phyloP scores from a whole-genome alignment of 1,140 invertebrate genomes.

The Drosophila carrolli region DNA sequence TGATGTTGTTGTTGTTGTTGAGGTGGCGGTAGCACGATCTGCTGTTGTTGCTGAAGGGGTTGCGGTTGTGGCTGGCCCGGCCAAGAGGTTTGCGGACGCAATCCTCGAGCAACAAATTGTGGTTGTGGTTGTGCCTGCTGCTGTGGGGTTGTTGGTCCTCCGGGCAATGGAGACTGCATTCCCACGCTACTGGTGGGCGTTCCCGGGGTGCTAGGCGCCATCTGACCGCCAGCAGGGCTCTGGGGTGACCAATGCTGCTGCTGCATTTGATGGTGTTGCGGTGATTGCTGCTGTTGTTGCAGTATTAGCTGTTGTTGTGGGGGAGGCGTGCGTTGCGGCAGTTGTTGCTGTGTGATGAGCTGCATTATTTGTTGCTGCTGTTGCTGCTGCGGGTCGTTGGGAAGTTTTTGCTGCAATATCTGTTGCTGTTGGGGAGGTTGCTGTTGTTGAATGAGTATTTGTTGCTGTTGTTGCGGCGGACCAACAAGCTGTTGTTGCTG shows the following conservation, averaged over 20 bases:
- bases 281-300: constrained; percentile 71
- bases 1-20: constrained; percentile 81
- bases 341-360: constrained; percentile 78
- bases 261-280: constrained; percentile 71
- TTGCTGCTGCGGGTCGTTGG: constrained; percentile 59
- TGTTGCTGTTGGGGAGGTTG: constrained; percentile 67
- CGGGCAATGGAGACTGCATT: constrained; percentile 73
- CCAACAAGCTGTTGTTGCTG: constrained; percentile 57
- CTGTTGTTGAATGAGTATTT: constrained; percentile 72
- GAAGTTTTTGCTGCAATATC: constrained; percentile 46
- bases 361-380: constrained; percentile 77
- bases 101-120: constrained; percentile 59
- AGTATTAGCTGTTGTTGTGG: constrained; percentile 66
- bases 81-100: constrained; percentile 76
- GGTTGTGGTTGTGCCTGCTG: constrained; percentile 61
- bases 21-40: constrained; percentile 67
- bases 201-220: constrained; percentile 65
- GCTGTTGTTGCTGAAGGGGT: constrained; percentile 59
- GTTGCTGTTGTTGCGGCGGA: constrained; percentile 51
- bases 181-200: constrained; percentile 73
- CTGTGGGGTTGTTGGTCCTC: constrained; percentile 66
- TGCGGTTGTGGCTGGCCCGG: constrained; percentile 56
- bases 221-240: constrained; percentile 66
- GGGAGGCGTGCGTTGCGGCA: constrained; percentile 69
- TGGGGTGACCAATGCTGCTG: constrained; percentile 71